Evolutionary conservation across 2,797 vertebrate genomes (phyloP).

Genomic region (Lepus oiostolus): DNA sequence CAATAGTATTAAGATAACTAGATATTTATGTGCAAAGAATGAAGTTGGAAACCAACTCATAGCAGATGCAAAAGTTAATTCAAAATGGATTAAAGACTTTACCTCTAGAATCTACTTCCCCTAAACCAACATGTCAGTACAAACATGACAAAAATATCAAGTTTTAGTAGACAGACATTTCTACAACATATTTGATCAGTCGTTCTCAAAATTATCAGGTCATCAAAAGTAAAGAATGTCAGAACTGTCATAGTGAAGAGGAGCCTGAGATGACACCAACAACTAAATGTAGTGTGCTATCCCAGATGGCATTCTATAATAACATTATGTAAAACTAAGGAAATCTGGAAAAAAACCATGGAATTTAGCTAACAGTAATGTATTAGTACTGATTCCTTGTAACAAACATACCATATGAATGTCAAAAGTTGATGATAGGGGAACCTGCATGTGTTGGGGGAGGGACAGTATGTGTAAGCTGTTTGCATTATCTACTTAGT

Average conservation of each 20-base stretch:
- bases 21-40: not conserved
- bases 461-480: not conserved
- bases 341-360: not conserved
- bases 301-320: not conserved
- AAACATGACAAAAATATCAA: not conserved
- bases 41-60: not conserved
- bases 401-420: not conserved
- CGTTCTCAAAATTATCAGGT: not conserved
- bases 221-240: not conserved
- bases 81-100: not conserved
- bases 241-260: not conserved
- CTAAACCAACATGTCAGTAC: not conserved
- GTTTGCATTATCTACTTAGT: not conserved
- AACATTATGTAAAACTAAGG: not conserved
- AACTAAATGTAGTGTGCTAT: not conserved
- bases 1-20: not conserved
- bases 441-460: too few relatives aligned
- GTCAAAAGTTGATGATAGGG: not conserved
- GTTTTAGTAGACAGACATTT: not conserved
- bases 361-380: not conserved
- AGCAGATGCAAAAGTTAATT: not conserved
- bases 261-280: not conserved
- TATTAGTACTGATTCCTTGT: not conserved
- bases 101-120: not conserved
- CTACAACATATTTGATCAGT: not conserved